Base-by-base conservation (phyloP, 2,113 vertebrate species). In the Atractosteus spatula region DNA sequence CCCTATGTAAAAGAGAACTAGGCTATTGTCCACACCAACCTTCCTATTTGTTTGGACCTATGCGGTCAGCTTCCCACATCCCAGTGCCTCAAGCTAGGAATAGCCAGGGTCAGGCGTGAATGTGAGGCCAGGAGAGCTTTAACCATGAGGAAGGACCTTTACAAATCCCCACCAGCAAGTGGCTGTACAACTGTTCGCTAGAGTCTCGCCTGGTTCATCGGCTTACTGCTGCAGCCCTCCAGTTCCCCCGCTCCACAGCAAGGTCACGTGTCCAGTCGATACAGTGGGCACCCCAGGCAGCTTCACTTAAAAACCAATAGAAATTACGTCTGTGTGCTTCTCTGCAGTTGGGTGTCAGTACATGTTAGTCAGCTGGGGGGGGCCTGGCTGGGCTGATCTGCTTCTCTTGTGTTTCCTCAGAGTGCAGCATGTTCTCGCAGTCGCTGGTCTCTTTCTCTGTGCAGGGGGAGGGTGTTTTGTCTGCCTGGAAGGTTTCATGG, bases 91-190 rank as follows among this genome's bases (percentile, higher is more conserved):
- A 62, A 73, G 71, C 72, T 75, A 78, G 80, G 80, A 83, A 84
- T 75, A 64, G 3, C 56, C 41, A 61, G 29, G 29, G 72, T 56
- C 71, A 72, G 7, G 73, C 56, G 68, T 70, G 13, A 57, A 77
- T 51, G 63, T 74, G 57, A 55, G 76, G 70, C 64, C 72, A 82
- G 85, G 85, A 76, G 89, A 84, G 76, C 66, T 51, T 10, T 74
- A 73, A 68, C 69, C 77, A 83, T 88, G 83, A 77, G 84, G 87
- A 87, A 79, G n/a, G 3, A 12, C 11, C 56, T 4, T 29, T n/a
- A 13, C 11, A 59, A 59, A n/a, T 59, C 12, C 29, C 29, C 29
- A 29, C 29, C 29, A 29, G 29, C 13, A 59, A 13, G 56, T 7
- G 13, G 10, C 5, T 51, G 47, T 51, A 51, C 10, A 51, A 1